Evolutionary conservation across 2,888 invertebrate species (phyloP).

Genomic region (Epicampocera succincta): DNA sequence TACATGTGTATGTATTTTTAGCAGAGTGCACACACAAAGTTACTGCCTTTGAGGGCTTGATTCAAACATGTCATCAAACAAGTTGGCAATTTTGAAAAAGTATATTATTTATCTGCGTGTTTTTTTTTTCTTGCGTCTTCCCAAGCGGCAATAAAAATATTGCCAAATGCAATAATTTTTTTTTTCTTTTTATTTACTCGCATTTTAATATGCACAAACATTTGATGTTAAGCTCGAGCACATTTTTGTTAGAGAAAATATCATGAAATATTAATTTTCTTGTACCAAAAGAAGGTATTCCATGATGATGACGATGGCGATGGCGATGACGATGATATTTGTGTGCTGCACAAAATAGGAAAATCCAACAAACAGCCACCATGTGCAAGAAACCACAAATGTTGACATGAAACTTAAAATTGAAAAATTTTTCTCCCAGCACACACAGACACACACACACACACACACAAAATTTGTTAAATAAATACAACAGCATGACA

Average conservation of each 20-base stretch:
- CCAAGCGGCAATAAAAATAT: background rate
- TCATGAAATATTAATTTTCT: conserved; percentile 54
- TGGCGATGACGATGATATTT: conserved; percentile 2
- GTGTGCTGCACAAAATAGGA: background rate
- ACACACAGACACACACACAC: no score
- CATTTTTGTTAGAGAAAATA: background rate
- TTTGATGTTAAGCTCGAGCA: conserved; percentile 15
- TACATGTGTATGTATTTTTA: no score
- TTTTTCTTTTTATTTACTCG: background rate
- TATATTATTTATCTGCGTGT: background rate
- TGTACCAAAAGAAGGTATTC: conserved; percentile 35
- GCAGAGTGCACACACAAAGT: no score
- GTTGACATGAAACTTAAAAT: conserved; percentile 66
- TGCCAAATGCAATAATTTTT: background rate
- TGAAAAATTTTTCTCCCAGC: conserved; percentile 42
- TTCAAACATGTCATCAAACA: no score
- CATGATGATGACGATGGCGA: conserved; percentile 16
- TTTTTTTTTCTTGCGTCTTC: background rate
- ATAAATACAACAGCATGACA: conserved; percentile 51
- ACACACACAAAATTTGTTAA: conserved; percentile 39
- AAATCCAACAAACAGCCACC: conserved; percentile 34
- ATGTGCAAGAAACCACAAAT: conserved; percentile 62
- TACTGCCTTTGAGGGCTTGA: no score
- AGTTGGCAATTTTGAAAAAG: no score
- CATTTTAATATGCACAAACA: conserved; percentile 39